These are phyloP conservation scores for Leucoma salicis DNA, from an alignment of 2,888 invertebrate species.

Conservation along the genomic window DNA sequence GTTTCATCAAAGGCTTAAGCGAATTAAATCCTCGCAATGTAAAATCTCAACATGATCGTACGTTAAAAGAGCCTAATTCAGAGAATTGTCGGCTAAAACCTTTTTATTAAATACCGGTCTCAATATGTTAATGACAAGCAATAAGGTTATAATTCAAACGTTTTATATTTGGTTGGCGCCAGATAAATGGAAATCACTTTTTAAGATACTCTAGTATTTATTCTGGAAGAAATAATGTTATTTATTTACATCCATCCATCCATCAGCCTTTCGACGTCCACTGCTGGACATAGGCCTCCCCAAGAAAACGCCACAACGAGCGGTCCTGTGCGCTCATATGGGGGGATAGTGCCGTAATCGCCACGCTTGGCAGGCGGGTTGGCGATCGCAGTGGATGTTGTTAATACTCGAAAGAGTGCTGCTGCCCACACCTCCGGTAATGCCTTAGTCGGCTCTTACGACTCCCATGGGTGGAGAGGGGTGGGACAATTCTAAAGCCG, in stretches of 20 bases:
- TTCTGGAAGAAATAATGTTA: not conserved
- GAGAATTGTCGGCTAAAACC: constrained; percentile 20
- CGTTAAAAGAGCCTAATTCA: constrained; percentile 20
- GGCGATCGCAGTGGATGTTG: not conserved
- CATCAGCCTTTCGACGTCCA: too few relatives aligned
- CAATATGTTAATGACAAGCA: constrained; percentile 13
- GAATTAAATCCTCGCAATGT: constrained; percentile 18
- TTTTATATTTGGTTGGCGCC: not conserved
- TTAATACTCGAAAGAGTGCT: too few relatives aligned
- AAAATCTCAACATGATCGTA: constrained; percentile 7
- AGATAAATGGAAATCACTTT: not conserved
- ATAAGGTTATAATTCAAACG: constrained; percentile 15
- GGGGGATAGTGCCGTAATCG: too few relatives aligned
- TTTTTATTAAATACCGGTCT: constrained; percentile 26
- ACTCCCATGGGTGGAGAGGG: too few relatives aligned
- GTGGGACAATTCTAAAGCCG: too few relatives aligned
- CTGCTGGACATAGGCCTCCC: too few relatives aligned
- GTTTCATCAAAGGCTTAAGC: constrained; percentile 23
- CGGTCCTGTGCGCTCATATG: too few relatives aligned
- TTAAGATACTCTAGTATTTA: not conserved
- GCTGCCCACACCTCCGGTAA: too few relatives aligned
- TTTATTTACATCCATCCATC: not conserved
- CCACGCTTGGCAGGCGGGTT: too few relatives aligned
- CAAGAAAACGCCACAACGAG: too few relatives aligned
- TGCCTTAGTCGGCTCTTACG: too few relatives aligned